These are phyloP conservation scores for Lithophane socia DNA, from an alignment of 2,888 invertebrate genomes.

Conservation along the genomic window DNA sequence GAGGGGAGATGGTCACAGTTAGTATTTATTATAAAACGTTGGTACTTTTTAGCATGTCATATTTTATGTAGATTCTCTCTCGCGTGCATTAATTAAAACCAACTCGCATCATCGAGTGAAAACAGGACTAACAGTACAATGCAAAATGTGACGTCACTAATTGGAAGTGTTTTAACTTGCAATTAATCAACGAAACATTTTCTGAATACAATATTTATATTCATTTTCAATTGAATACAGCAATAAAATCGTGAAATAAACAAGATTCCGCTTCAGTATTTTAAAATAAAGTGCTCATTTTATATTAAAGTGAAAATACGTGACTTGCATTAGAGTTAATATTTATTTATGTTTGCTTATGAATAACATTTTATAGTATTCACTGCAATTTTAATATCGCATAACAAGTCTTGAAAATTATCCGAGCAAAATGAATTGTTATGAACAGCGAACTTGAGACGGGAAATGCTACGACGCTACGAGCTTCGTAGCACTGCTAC, in stretches of 20 bases:
- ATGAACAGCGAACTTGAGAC: constrained; percentile 24
- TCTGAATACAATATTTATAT: background rate
- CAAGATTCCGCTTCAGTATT: constrained; percentile 2
- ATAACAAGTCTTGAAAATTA: constrained; percentile 32
- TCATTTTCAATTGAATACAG: background rate
- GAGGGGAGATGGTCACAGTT: background rate
- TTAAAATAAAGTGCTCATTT: constrained; percentile 17
- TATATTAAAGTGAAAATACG: constrained; percentile 24
- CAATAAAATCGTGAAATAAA: constrained; percentile 9
- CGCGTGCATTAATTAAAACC: constrained; percentile 11
- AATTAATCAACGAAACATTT: constrained; percentile 10
- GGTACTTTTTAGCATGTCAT: background rate
- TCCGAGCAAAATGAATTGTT: constrained; percentile 18
- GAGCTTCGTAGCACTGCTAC: constrained; percentile 15
- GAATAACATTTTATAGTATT: constrained; percentile 29
- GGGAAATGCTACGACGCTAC: constrained; percentile 34
- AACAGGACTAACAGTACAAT: background rate
- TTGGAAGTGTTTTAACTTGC: constrained; percentile 1
- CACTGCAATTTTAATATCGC: constrained; percentile 36
- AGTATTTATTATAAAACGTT: background rate
- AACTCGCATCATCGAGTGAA: constrained; percentile 20
- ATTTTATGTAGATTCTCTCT: background rate
- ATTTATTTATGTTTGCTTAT: constrained; percentile 26
- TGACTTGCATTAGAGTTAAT: constrained; percentile 14
- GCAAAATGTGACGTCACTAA: constrained; percentile 6